Evolutionary conservation across 2,113 vertebrate species (phyloP), one percentile per base, ranked within the genome.

Genomic region (Austrofundulus limnaeus): DNA sequence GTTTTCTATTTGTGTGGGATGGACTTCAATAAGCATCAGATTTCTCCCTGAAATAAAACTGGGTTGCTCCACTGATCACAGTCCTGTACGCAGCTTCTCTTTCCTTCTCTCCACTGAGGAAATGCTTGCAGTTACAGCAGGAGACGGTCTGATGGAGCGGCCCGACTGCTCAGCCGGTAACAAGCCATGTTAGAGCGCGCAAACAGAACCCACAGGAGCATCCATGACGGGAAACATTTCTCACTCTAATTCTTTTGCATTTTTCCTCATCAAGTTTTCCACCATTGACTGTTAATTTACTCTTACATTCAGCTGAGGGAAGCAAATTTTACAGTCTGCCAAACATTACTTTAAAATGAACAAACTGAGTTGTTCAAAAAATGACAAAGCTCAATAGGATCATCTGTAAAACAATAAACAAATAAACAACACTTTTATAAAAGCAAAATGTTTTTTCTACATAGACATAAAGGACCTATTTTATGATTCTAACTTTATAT

Each of bases 21-120:
- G 7, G 31, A 10, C 31, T 34, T 34, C 10, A 8, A 34, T 34
- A 15, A 25, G 43, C 23, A 4, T 20, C n/a, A 24, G 67, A 70
- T 62, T 47, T 49, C 20, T 39, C 42, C 37, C 37, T 16, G 37
- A 37, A 63, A 60, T 41, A 20, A 75, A 61, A 64, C 61, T 81
- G 39, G 65, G 16, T 62, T 70, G 71, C 20, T 77, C 67, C 66
- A 63, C 59, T 87, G 57, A n/a, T n/a, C n/a, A n/a, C 67, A 77
- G 58, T 60, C 75, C 78, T 72, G 63, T 21, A 54, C 56, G 39
- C 51, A 19, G 16, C 49, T 52, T 19, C 31, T 34, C 25, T 69
- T 82, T 66, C 15, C 49, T 45, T 51, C 50, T 82, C 67, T 77
- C 81, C 75, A 66, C 66, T 68, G 71, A 71, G 84, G 70, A 80